Conservation (phyloP, 2,888 invertebrate species). For the Lamproptera curius region DNA sequence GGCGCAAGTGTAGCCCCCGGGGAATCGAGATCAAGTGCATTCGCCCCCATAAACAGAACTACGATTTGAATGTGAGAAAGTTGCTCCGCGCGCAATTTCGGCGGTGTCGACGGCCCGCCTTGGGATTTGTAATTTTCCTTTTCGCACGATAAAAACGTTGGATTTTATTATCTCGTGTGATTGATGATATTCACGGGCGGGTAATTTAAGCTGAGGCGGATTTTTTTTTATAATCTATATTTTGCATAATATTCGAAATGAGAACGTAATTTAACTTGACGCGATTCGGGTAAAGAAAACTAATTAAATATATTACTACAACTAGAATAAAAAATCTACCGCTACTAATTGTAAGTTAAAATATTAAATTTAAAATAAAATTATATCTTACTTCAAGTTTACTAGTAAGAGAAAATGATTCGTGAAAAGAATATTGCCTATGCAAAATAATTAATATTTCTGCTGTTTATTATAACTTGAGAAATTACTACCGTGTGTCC, state of each 20-base stretch:
- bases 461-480: no score
- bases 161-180: slow-evolving; percentile 18
- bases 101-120: slow-evolving; percentile 34
- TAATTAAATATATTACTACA: no score
- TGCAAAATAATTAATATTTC: no score
- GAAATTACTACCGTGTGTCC: no score
- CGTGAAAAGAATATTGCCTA: no score
- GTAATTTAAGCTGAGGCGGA: slow-evolving; percentile 1
- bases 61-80: slow-evolving; percentile 66
- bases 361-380: no score
- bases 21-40: slow-evolving; percentile 60
- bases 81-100: slow-evolving; percentile 43
- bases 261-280: no score
- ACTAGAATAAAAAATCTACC: no score
- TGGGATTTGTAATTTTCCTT: slow-evolving; percentile 52
- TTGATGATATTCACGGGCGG: slow-evolving; percentile 9
- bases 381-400: no score
- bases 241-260: neutral
- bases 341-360: no score
- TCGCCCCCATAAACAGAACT: slow-evolving; percentile 47
- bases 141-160: slow-evolving; percentile 39
- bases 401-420: no score
- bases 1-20: slow-evolving; percentile 53
- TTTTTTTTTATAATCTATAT: slow-evolving; percentile 26
- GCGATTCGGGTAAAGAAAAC: no score